phyloP scores from a whole-genome alignment of 1,140 invertebrate species.

The Stenopsyche tienmushanensis region DNA sequence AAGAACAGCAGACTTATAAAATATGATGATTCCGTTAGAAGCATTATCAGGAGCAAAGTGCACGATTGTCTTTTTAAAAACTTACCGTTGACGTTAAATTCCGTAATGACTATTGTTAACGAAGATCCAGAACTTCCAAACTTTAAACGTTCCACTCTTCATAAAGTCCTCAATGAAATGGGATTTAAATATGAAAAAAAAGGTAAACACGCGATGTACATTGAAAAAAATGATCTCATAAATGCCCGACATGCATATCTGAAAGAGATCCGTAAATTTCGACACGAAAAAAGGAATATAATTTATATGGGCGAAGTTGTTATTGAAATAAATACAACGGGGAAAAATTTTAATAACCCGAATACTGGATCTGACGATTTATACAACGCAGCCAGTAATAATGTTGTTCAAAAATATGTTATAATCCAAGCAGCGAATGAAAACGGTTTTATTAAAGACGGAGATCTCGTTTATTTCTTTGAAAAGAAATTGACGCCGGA shows the following conservation, averaged over 20 bases:
- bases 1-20: constrained; percentile 20
- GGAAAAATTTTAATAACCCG: neutral
- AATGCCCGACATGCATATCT: constrained; percentile 11
- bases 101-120: constrained; percentile 10
- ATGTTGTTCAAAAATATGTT: neutral
- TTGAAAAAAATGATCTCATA: constrained; percentile 5
- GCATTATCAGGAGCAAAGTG: constrained; percentile 16
- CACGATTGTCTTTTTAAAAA: constrained; percentile 15
- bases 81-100: constrained; percentile 12
- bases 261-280: neutral
- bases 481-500: neutral
- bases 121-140: constrained; percentile 10
- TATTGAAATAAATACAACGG: neutral
- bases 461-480: neutral
- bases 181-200: constrained; percentile 19
- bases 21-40: constrained; percentile 10
- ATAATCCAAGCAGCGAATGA: constrained; percentile 15
- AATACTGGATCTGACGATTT: too few relatives aligned
- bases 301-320: neutral
- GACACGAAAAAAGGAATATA: constrained; percentile 2
- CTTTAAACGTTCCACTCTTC: constrained; percentile 13
- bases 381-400: neutral
- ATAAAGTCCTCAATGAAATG: constrained; percentile 23
- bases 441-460: constrained; percentile 8
- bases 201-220: constrained; percentile 12